These are phyloP conservation scores for Lasaia peninsularis DNA, from an alignment of 1,140 invertebrate species.

Conservation along the genomic window DNA sequence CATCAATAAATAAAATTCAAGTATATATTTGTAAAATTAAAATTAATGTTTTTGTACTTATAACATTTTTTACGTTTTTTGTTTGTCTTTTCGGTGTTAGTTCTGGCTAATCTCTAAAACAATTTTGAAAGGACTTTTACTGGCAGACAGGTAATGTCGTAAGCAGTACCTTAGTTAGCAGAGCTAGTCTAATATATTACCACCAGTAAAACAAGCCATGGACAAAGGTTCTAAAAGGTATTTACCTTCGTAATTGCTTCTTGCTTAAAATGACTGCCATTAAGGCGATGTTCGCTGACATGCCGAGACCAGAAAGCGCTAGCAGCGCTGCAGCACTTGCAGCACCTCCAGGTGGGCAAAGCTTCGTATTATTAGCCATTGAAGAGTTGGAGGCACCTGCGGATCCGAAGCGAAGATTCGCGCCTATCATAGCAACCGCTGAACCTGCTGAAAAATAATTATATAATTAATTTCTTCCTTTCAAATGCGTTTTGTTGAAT, in stretches of 20 bases:
- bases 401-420: conserved; percentile 85
- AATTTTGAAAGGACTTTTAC: too few relatives aligned
- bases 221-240: conserved; percentile 14
- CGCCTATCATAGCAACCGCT: conserved; percentile 86
- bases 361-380: conserved; percentile 82
- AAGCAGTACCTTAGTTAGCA: too few relatives aligned
- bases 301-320: conserved; percentile 86
- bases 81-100: too few relatives aligned
- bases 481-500: too few relatives aligned
- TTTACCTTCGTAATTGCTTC: conserved; percentile 85
- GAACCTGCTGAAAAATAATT: conserved; percentile 73
- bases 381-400: conserved; percentile 81
- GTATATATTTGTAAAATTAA: too few relatives aligned
- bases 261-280: conserved; percentile 89
- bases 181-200: too few relatives aligned
- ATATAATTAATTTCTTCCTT: neutral
- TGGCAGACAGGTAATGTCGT: too few relatives aligned
- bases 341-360: conserved; percentile 88
- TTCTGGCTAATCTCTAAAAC: too few relatives aligned
- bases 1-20: too few relatives aligned
- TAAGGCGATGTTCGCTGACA: conserved; percentile 88
- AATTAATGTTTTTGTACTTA: too few relatives aligned
- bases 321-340: conserved; percentile 89
- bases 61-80: too few relatives aligned
- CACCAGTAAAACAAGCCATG: neutral